Evolutionary conservation across 1,140 invertebrate species (phyloP), one percentile per base, ranked within the genome.

Genomic region (Pseudomyrmex sp.): DNA sequence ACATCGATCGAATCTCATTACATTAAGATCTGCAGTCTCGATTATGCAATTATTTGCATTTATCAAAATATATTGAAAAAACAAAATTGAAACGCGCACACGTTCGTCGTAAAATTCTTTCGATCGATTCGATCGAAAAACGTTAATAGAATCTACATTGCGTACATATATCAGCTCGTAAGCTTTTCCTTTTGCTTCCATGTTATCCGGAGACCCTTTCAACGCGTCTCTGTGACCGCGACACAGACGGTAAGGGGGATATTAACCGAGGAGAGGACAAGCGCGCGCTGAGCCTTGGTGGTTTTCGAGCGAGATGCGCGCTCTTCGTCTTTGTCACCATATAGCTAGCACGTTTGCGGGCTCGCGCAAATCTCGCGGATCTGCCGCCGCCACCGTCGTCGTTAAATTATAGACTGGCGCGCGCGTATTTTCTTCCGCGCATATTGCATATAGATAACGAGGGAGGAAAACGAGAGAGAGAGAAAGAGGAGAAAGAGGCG

Each of bases 391-490:
- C 61, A 10, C 65, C 52, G 65, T 15, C 20, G 44, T 15, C 66
- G 23, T 15, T 59, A 80, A 80, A 80, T 80, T 80, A 80, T 72
- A 72, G 76, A 80, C 66, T 58, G 62, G 48, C 20, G 18, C 66
- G 66, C n/a, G 18, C 5, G 13, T 69, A 70, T 80, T 80, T 80
- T 72, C 76, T 80, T 72, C 44, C 66, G 58, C 70, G 66, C 66
- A 80, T 80, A 80, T 80, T 70, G 44, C 76, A 70, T 70, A 72
- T 44, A 58, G 76, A 80, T 80, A 80, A 80, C 76, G 66, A 80
- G 76, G 66, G 23, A 59, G 35, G 0, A 35, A 35, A 7, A 35
- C 5, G 35, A 26, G 26, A 26, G 26, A 26, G 2, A 26, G 0
- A 26, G 26, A 26, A 2, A 26, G 23, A 26, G 23, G 23, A 26